These are phyloP conservation scores for Dufourea novaeangliae DNA, from an alignment of 1,140 invertebrate species.

Conservation along the genomic window DNA sequence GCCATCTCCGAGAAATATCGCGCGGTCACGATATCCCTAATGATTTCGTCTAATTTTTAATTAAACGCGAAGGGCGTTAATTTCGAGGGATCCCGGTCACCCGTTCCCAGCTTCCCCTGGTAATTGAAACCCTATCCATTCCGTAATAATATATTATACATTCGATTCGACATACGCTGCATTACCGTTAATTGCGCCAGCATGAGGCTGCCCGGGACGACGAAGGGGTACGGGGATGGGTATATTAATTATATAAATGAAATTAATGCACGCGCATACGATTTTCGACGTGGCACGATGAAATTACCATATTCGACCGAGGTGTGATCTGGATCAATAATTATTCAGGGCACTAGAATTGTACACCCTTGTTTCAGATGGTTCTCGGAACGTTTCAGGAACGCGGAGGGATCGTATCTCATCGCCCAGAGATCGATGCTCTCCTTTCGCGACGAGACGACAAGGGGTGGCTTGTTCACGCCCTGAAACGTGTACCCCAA, in stretches of 20 bases:
- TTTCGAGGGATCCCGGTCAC: not conserved
- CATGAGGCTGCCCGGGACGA: too few relatives aligned
- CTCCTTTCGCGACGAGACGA: not conserved
- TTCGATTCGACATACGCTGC: conserved; percentile 25
- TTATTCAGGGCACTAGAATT: too few relatives aligned
- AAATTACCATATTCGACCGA: not conserved
- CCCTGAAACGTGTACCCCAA: not conserved
- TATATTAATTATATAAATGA: conserved; percentile 47
- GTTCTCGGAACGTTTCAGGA: too few relatives aligned
- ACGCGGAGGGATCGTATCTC: not conserved
- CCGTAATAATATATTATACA: conserved; percentile 38
- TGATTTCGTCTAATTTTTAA: not conserved
- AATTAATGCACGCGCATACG: conserved; percentile 25
- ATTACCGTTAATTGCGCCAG: conserved; percentile 34
- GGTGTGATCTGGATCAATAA: not conserved
- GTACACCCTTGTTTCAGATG: too few relatives aligned
- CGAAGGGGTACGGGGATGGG: not conserved
- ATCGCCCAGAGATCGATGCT: not conserved
- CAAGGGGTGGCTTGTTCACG: not conserved
- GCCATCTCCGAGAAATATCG: not conserved
- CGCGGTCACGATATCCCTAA: not conserved
- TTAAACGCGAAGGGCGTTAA: not conserved
- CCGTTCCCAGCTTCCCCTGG: not conserved
- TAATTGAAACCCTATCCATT: conserved; percentile 21
- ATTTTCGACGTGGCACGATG: not conserved